phyloP scores from a whole-genome alignment of 2,888 invertebrate species.

The Corythucha ciliata region DNA sequence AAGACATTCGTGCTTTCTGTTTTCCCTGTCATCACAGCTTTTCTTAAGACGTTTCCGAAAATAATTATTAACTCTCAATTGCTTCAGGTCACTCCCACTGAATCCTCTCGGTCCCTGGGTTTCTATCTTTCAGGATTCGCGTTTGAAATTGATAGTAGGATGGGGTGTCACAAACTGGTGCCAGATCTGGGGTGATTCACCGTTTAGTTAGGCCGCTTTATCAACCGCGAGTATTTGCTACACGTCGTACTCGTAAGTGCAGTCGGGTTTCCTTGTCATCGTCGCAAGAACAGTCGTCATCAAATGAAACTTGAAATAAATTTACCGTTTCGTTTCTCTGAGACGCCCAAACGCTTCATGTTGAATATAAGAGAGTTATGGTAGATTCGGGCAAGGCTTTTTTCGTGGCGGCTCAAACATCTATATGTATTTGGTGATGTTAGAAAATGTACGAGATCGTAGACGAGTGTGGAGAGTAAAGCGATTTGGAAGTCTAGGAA shows the following conservation, averaged over 20 bases:
- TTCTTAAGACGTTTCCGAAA: too few species aligned
- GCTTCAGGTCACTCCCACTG: too few species aligned
- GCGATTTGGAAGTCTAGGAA: background rate
- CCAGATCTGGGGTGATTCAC: background rate
- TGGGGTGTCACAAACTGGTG: too few species aligned
- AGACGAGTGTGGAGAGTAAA: background rate
- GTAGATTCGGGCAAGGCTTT: constrained; percentile 20
- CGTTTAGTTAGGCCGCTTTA: background rate
- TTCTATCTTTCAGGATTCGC: too few species aligned
- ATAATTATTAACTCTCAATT: too few species aligned
- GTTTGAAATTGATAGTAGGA: too few species aligned
- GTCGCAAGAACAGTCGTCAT: background rate
- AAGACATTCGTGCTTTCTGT: too few species aligned
- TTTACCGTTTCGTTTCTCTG: background rate
- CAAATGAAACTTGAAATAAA: background rate
- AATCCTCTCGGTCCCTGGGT: too few species aligned
- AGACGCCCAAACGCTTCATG: constrained; percentile 14
- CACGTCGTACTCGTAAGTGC: background rate
- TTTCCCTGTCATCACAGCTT: too few species aligned
- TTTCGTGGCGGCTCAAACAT: constrained; percentile 5
- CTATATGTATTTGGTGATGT: constrained; percentile 10
- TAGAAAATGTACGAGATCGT: constrained; percentile 19
- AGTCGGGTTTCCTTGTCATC: background rate
- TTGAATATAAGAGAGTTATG: constrained; percentile 2
- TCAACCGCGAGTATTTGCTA: background rate